These are phyloP conservation scores for Eurosta solidaginis DNA, from an alignment of 1,140 invertebrate species.

Conservation along the genomic window DNA sequence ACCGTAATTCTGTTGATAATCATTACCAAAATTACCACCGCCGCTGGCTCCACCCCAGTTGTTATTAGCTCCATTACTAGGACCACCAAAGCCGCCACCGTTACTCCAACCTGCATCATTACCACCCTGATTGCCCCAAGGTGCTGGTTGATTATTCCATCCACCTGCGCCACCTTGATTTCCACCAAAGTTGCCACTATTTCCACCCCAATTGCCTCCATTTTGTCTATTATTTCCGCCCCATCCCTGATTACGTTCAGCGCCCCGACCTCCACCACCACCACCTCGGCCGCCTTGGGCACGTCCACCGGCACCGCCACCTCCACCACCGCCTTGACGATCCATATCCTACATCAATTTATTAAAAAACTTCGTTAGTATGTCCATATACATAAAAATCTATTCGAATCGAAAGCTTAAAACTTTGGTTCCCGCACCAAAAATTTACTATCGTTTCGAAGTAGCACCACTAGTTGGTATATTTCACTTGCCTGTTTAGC, in stretches of 20 bases:
- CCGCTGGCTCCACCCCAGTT: conserved; percentile 61
- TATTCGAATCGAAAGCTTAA: too few species aligned
- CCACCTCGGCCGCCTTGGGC: too few species aligned
- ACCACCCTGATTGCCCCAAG: conserved; percentile 50
- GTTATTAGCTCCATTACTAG: conserved; percentile 55
- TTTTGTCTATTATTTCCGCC: conserved; percentile 53
- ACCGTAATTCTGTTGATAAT: conserved; percentile 76
- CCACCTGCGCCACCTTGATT: conserved; percentile 45
- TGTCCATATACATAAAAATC: too few species aligned
- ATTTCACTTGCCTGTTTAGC: conserved; percentile 65
- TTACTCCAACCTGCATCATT: conserved; percentile 34
- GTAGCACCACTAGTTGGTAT: too few species aligned
- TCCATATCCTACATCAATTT: conserved; percentile 64
- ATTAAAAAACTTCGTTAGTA: background rate
- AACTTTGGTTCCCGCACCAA: too few species aligned
- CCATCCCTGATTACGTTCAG: conserved; percentile 49
- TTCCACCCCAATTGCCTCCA: conserved; percentile 62
- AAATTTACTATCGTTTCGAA: too few species aligned
- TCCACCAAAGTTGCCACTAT: conserved; percentile 54
- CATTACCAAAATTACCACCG: conserved; percentile 69
- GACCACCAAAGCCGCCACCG: conserved; percentile 46
- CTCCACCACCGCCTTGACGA: conserved; percentile 57
- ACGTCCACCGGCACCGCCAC: too few species aligned
- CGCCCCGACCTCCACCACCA: conserved; percentile 42
- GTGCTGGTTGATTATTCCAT: conserved; percentile 48